Evolutionary conservation across 2,113 vertebrate genomes (phyloP).

Genomic region (Atrichornis clamosus): DNA sequence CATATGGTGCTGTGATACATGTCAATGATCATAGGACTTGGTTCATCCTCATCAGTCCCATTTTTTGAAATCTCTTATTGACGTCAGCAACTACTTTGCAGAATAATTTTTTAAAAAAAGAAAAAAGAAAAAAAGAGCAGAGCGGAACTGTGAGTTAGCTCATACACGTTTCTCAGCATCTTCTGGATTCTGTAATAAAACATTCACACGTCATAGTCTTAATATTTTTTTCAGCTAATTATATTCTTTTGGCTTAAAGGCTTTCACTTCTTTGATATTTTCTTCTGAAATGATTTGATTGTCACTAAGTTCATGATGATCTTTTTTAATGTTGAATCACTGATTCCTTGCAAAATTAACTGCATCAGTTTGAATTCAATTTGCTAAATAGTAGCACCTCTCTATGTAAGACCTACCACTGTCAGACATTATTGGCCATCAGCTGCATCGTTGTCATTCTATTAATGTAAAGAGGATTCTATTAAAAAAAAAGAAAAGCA

Average conservation of each 20-base stretch:
- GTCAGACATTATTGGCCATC: not conserved
- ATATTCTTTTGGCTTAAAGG: not conserved
- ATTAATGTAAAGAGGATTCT: not conserved
- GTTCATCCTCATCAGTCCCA: not conserved
- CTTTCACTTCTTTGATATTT: not conserved
- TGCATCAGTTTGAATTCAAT: not conserved
- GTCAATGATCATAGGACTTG: not conserved
- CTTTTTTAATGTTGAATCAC: not conserved
- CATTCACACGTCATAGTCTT: not conserved
- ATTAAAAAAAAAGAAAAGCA: rapidly evolving
- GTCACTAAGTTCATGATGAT: not conserved
- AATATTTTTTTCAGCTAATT: not conserved
- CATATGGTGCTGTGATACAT: too few species aligned
- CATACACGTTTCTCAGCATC: not conserved
- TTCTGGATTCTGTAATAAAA: not conserved
- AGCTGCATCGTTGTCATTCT: not conserved
- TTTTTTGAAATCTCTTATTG: not conserved
- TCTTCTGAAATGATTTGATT: not conserved
- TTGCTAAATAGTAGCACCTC: not conserved
- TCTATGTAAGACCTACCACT: not conserved
- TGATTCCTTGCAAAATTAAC: not conserved
- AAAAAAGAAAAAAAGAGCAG: not conserved
- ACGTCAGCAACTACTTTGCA: not conserved
- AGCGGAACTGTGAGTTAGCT: not conserved
- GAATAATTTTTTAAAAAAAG: not conserved